Conservation (phyloP, 2,113 vertebrate species). For the Greenwoodochromis staneri region DNA sequence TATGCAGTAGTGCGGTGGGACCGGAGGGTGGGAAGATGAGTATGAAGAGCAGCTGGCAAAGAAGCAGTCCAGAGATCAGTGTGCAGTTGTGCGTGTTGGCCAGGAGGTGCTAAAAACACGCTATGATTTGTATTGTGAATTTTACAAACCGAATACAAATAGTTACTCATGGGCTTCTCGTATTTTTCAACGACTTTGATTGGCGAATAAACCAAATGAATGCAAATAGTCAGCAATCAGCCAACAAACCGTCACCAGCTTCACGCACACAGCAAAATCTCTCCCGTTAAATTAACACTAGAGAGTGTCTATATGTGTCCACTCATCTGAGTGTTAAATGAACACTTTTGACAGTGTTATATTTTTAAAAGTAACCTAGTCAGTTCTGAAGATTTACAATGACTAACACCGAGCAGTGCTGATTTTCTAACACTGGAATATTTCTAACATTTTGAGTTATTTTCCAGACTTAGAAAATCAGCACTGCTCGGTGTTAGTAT, state of each 20-base stretch:
- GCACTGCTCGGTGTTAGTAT: accelerated
- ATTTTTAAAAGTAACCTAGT: background rate
- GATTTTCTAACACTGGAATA: background rate
- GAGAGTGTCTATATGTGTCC: background rate
- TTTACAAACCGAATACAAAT: background rate
- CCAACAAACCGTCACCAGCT: background rate
- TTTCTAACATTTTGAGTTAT: background rate
- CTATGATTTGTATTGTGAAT: background rate
- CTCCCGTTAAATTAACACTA: background rate
- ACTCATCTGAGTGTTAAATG: background rate
- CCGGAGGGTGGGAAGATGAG: background rate
- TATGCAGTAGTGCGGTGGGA: background rate
- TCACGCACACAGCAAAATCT: background rate
- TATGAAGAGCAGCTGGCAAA: background rate
- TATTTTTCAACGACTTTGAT: background rate
- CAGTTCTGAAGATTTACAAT: background rate
- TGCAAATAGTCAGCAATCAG: background rate
- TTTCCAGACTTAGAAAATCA: background rate
- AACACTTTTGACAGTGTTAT: background rate
- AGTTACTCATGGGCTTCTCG: background rate
- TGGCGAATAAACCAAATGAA: background rate
- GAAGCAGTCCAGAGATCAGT: background rate
- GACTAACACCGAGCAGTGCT: accelerated
- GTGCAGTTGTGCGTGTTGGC: background rate
- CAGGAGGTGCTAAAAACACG: background rate